Evolutionary conservation across 1,140 invertebrate species (phyloP), one percentile per base, ranked within the genome.

Genomic region (Brachystomella parvula): DNA sequence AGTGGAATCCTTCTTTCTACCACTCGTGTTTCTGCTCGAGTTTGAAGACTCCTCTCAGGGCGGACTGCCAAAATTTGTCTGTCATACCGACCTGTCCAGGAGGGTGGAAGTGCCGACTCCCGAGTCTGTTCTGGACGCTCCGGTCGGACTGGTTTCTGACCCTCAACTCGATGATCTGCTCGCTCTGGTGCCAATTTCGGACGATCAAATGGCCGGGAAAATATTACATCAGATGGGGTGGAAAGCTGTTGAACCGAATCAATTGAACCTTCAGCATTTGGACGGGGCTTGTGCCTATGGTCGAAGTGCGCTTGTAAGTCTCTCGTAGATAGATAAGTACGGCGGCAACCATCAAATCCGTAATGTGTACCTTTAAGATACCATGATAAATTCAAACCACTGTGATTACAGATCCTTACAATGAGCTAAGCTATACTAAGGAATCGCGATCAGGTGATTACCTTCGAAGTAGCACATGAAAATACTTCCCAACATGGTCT

Each of bases 401-500:
- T 53, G 49, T 6, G 6, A 19, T 24, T 6, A 19, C 12, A 53
- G 6, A 9, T 17, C 24, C 9, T 15, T 53, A 17, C n/a, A 12
- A 44, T n/a, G 39, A 24, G 24, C 49, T 12, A 24, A 26, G 12
- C 15, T n/a, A n/a, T n/a, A n/a, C n/a, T n/a, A n/a, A n/a, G n/a
- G n/a, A n/a, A n/a, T n/a, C n/a, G 24, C 26, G 3, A 60, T 30
- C 28, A 6, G 31, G 26, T 15, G 17, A 17, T 67, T 65, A 61
- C 71, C 69, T 68, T 68, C 71, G 56, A 71, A 67, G 39, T 66
- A 49, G 47, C 71, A 73, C 71, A 73, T 73, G 33, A 68, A 68
- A 32, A 73, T 65, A 63, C 59, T 67, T 32, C 71, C 71, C 0
- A 73, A 33, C 28, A 60, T 66, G 6, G 66, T 64, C 35, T 65